Percentiles rank a stretch among this genome's conserved stretches.
phyloP scores from a whole-genome alignment of 2,113 vertebrate species.

The Gorsachius goisagi region DNA sequence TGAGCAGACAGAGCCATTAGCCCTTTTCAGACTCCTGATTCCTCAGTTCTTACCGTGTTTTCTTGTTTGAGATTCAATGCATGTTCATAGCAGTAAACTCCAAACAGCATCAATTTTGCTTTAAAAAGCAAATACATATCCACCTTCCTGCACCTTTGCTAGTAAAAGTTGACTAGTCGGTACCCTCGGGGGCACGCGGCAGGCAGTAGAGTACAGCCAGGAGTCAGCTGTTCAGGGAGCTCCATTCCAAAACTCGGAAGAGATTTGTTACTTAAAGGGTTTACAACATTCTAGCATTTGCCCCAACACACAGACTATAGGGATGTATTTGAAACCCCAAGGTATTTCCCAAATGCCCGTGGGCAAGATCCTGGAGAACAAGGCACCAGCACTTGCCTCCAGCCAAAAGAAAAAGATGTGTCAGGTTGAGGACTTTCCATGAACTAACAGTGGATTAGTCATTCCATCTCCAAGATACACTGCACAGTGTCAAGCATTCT shows the following conservation, averaged over 20 bases:
- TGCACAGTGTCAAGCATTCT: background rate
- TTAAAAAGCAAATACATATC: background rate
- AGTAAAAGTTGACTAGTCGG: background rate
- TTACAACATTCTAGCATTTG: background rate
- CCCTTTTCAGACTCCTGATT: background rate
- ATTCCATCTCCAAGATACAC: fast-evolving
- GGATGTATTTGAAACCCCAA: background rate
- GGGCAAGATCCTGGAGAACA: background rate
- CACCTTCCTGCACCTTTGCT: background rate
- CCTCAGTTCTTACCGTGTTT: background rate
- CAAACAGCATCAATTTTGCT: background rate
- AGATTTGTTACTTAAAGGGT: background rate
- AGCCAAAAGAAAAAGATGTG: background rate
- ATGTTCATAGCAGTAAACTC: background rate
- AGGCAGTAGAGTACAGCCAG: background rate
- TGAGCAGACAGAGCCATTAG: background rate
- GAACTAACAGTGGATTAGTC: background rate
- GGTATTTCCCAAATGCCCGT: background rate
- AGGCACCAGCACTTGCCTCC: background rate
- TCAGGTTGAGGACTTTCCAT: background rate
- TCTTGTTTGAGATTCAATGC: background rate
- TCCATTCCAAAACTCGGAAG: background rate
- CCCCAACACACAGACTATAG: background rate
- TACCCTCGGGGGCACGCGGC: fast-evolving
- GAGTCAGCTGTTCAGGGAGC: background rate